Conservation (phyloP, 2,797 vertebrate genomes). For the Holocentrus rufus region DNA sequence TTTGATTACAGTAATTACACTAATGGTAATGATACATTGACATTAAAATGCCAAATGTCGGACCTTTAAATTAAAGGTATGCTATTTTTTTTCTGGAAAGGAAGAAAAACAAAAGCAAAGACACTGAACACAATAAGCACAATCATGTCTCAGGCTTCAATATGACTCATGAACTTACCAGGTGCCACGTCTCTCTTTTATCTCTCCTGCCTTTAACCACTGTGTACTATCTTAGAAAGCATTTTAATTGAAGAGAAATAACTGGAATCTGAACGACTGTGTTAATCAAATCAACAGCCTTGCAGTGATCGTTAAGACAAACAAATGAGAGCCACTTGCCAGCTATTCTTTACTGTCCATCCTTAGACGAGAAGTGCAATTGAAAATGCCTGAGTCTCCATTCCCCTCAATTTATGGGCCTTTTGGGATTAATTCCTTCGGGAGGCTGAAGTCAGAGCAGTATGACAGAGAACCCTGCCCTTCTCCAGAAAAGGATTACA, state of each 20-base stretch:
- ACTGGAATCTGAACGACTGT: neutral
- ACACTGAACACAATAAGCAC: too few relatives aligned
- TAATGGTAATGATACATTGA: too few relatives aligned
- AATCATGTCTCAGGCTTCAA: too few relatives aligned
- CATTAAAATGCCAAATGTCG: too few relatives aligned
- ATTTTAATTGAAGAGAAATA: neutral
- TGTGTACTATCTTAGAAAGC: too few relatives aligned
- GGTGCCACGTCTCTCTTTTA: too few relatives aligned
- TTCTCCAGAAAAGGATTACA: constrained; percentile 38
- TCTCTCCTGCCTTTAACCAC: too few relatives aligned
- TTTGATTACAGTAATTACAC: too few relatives aligned
- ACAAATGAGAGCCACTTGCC: constrained; percentile 26
- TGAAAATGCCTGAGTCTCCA: constrained; percentile 42
- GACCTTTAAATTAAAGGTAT: too few relatives aligned
- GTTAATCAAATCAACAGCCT: constrained; percentile 26
- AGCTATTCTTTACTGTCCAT: constrained; percentile 22
- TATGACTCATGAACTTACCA: too few relatives aligned
- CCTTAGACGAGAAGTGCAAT: constrained; percentile 46
- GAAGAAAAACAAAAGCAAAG: too few relatives aligned
- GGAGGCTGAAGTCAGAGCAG: constrained; percentile 55
- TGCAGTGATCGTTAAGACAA: constrained; percentile 18
- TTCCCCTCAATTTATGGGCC: constrained; percentile 49
- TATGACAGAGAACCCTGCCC: constrained; percentile 36
- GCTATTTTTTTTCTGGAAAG: too few relatives aligned
- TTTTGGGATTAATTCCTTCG: constrained; percentile 49